A percentile compares a stretch with the other conserved stretches of the same genome.
These are phyloP conservation scores for Atta colombica DNA, from an alignment of 1,140 invertebrate species.

Conservation along the genomic window DNA sequence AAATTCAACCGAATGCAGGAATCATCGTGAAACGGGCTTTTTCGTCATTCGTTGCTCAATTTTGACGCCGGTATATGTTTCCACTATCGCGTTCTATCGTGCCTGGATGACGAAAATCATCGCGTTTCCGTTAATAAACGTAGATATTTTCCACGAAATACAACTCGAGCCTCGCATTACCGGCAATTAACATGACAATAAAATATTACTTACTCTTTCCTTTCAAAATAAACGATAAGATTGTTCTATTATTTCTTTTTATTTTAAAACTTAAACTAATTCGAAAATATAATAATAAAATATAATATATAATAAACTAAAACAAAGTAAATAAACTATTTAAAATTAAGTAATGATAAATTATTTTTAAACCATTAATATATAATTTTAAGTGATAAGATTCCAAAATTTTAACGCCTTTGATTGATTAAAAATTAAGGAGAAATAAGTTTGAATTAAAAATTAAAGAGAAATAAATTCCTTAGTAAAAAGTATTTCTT, in stretches of 20 bases:
- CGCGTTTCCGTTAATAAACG: not conserved
- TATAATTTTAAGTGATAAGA: not conserved
- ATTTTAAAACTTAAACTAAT: not conserved
- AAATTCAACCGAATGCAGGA: conserved; percentile 35
- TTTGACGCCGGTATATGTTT: conserved; percentile 4
- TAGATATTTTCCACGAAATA: conserved; percentile 15
- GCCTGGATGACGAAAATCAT: conserved; percentile 10
- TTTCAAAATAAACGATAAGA: conserved; percentile 1
- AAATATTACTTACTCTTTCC: not conserved
- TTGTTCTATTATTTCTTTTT: not conserved
- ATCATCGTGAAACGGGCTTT: conserved; percentile 39
- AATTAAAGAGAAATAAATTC: not conserved
- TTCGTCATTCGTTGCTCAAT: conserved; percentile 37
- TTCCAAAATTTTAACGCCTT: not conserved
- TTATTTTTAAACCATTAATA: conserved; percentile 3
- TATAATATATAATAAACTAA: not conserved
- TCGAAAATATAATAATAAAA: not conserved
- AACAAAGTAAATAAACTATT: not conserved
- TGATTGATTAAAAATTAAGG: too few species aligned
- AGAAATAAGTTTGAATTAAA: too few species aligned
- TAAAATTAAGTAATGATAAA: not conserved
- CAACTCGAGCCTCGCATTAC: not conserved
- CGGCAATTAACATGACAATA: not conserved
- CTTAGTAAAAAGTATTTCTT: not conserved
- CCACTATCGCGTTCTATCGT: conserved; percentile 16